Conservation (phyloP, 1,140 invertebrate species). For the Bombus cullumanus region DNA sequence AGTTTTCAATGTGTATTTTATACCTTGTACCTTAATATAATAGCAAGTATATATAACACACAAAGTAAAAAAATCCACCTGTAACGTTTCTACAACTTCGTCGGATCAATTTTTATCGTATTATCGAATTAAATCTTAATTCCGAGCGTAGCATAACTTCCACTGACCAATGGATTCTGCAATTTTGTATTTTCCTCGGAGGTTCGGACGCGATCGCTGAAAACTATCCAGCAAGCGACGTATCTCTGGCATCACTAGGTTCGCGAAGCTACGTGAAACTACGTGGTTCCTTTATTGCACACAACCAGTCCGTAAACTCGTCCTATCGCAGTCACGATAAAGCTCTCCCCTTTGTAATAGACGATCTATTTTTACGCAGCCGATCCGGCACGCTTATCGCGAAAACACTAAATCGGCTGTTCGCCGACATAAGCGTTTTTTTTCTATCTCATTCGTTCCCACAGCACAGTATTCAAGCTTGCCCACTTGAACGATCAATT, state of each 20-base stretch:
- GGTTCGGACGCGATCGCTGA: background rate
- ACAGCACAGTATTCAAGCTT: no score
- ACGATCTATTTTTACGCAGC: conserved; percentile 65
- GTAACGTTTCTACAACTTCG: no score
- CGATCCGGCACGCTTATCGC: conserved; percentile 64
- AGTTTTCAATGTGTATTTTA: no score
- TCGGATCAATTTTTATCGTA: background rate
- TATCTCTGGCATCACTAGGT: conserved; percentile 5
- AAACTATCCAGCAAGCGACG: background rate
- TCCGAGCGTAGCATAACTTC: background rate
- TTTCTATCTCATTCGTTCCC: conserved; percentile 2
- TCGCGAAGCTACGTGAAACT: conserved; percentile 41
- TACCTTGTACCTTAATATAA: no score
- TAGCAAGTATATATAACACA: no score
- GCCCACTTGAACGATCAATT: conserved; percentile 37
- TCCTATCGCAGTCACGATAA: conserved; percentile 63
- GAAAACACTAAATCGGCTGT: conserved; percentile 66
- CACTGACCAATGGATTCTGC: background rate
- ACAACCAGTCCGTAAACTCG: conserved; percentile 66
- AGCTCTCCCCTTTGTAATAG: conserved; percentile 64
- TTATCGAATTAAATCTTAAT: background rate
- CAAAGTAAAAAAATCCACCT: no score
- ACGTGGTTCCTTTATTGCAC: conserved; percentile 64
- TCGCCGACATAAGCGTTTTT: conserved; percentile 49
- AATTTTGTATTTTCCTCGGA: background rate